phyloP scores from a whole-genome alignment of 1,140 invertebrate genomes.

The Meloidogyne hapla region DNA sequence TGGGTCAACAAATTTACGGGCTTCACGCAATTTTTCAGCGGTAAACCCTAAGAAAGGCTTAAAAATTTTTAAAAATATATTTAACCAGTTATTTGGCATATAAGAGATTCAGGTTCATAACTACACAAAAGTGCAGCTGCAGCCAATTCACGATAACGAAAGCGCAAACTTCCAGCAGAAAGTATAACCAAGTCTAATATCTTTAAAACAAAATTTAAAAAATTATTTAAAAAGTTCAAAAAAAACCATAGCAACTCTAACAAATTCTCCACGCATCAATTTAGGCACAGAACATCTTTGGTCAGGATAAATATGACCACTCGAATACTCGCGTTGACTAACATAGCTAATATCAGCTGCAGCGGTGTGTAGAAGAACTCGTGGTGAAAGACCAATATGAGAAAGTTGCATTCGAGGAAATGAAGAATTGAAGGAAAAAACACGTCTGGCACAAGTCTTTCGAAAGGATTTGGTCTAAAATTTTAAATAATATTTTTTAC shows the following conservation, averaged over 20 bases:
- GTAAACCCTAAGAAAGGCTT: conserved; percentile 34
- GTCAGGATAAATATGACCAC: conserved; percentile 36
- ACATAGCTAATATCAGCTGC: conserved; percentile 18
- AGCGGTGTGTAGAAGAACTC: conserved; percentile 12
- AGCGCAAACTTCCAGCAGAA: conserved; percentile 33
- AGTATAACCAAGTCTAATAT: conserved; percentile 45
- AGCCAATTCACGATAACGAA: conserved; percentile 50
- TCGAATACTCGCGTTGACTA: conserved; percentile 27
- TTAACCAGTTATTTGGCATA: conserved; percentile 49
- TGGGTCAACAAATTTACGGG: conserved; percentile 37
- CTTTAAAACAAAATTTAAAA: conserved; percentile 13
- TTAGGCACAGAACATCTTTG: conserved; percentile 44
- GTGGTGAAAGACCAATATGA: conserved; percentile 16
- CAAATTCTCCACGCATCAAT: conserved; percentile 46
- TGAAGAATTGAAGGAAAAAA: conserved; percentile 10
- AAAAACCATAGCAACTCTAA: conserved; percentile 36
- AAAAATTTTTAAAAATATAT: conserved; percentile 1
- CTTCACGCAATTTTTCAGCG: conserved; percentile 30
- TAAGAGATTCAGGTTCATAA: conserved; percentile 43
- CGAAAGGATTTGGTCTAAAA: not conserved
- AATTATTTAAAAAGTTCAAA: not conserved
- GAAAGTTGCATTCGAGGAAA: conserved; percentile 21
- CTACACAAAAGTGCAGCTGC: conserved; percentile 49
- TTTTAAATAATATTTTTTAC: not conserved
- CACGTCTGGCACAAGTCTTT: not conserved